phyloP scores from a whole-genome alignment of 2,888 invertebrate genomes.

The Tetramorium bicarinatum region DNA sequence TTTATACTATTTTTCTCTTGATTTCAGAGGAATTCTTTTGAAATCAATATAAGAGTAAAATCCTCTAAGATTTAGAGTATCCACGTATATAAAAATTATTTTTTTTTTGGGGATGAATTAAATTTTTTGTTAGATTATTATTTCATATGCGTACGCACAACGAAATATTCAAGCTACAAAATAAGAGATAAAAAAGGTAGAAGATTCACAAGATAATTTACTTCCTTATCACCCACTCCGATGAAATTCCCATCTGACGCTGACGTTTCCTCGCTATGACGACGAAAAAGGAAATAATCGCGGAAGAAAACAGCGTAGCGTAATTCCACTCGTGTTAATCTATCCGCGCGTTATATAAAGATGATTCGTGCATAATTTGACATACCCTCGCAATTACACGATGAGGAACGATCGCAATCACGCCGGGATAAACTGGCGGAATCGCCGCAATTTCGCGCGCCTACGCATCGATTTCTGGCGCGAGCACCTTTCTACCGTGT shows the following conservation, averaged over 20 bases:
- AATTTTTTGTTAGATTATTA: background rate
- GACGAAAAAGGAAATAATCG: slow-evolving; percentile 24
- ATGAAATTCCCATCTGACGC: slow-evolving; percentile 4
- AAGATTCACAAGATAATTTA: background rate
- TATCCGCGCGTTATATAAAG: slow-evolving; percentile 8
- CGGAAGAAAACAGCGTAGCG: background rate
- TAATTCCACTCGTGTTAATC: slow-evolving; percentile 32
- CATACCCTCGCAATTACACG: slow-evolving; percentile 50
- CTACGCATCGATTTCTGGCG: slow-evolving; percentile 43
- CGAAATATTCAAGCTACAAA: background rate
- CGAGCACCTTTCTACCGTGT: slow-evolving; percentile 40
- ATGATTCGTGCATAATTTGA: slow-evolving; percentile 49
- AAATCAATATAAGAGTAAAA: no score
- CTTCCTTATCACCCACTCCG: background rate
- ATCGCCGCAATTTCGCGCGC: slow-evolving; percentile 50
- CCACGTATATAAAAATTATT: no score
- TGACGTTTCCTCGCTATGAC: background rate
- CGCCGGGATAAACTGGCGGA: slow-evolving; percentile 37
- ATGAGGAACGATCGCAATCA: slow-evolving; percentile 36
- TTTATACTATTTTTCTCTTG: no score
- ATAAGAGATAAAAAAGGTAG: background rate
- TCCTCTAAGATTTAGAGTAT: no score
- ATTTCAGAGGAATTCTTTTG: no score
- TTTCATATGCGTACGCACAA: background rate
- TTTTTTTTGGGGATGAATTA: no score